Evolutionary conservation across 2,797 vertebrate species (phyloP).

Genomic region (Babyrousa celebensis): DNA sequence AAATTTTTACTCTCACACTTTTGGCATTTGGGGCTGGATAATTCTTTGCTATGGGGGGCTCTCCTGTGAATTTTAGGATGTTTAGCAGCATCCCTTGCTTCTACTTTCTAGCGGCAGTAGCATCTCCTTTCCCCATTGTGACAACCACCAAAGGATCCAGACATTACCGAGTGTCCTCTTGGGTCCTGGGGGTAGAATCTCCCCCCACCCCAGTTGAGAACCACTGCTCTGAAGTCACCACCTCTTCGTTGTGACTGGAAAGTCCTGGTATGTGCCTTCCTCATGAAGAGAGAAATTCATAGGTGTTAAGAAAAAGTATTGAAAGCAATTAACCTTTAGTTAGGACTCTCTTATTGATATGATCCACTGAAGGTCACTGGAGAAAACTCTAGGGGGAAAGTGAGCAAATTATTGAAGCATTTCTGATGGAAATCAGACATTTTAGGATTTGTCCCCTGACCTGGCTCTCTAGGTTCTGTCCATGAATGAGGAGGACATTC

Average conservation of each 20-base stretch:
- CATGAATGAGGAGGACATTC: not conserved
- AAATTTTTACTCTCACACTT: not conserved
- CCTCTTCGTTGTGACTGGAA: not conserved
- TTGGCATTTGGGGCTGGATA: not conserved
- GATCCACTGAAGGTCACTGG: not conserved
- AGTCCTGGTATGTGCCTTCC: not conserved
- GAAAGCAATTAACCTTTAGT: not conserved
- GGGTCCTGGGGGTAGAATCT: not conserved
- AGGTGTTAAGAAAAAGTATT: not conserved
- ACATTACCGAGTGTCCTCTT: not conserved
- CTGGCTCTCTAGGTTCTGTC: not conserved
- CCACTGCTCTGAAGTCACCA: not conserved
- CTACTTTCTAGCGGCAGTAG: not conserved
- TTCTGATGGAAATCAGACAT: slow-evolving; percentile 18
- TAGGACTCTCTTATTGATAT: not conserved
- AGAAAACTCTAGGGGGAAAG: not conserved
- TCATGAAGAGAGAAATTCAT: not conserved
- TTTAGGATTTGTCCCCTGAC: not conserved
- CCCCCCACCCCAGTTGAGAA: not conserved
- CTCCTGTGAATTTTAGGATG: too few relatives aligned
- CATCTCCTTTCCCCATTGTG: not conserved
- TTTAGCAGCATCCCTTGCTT: not conserved
- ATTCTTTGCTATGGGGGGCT: not conserved
- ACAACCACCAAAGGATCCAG: not conserved
- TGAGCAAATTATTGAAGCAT: not conserved